Evolutionary conservation across 1,140 invertebrate genomes (phyloP).

Genomic region (Lepidurus couesii): DNA sequence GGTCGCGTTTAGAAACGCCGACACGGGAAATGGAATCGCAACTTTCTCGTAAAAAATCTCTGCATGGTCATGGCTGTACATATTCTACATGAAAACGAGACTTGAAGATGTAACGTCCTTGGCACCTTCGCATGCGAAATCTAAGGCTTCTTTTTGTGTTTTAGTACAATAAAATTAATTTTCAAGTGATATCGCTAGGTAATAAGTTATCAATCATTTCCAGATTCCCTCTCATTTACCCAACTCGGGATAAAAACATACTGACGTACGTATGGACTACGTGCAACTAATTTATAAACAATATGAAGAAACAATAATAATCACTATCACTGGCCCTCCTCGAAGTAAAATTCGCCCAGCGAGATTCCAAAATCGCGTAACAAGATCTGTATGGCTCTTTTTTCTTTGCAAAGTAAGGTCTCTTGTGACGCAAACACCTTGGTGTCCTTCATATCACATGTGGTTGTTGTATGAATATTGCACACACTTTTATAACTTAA

Average conservation of each 20-base stretch:
- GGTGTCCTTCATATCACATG: not conserved
- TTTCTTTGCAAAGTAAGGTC: not conserved
- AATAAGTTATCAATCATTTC: not conserved
- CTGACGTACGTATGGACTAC: not conserved
- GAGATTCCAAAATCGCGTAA: not conserved
- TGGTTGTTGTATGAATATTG: constrained; percentile 18
- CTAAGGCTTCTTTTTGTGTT: not conserved
- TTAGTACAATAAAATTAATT: not conserved
- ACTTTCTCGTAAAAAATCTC: not conserved
- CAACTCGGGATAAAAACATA: not conserved
- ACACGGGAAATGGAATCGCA: constrained; percentile 9
- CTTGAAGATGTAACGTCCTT: not conserved
- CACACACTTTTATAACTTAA: not conserved
- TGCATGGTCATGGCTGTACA: constrained; percentile 6
- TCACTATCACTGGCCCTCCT: not conserved
- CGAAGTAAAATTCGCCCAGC: not conserved
- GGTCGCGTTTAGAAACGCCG: not conserved
- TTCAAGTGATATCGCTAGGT: not conserved
- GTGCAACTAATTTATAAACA: constrained; percentile 11
- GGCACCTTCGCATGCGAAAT: not conserved
- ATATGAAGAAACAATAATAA: not conserved
- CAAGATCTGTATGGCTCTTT: not conserved
- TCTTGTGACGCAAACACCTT: constrained; percentile 1
- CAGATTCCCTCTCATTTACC: not conserved
- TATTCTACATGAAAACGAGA: not conserved